Evolutionary conservation across 2,797 vertebrate genomes (phyloP), one percentile per base, ranked within the genome.

Genomic region (Danio choprae): DNA sequence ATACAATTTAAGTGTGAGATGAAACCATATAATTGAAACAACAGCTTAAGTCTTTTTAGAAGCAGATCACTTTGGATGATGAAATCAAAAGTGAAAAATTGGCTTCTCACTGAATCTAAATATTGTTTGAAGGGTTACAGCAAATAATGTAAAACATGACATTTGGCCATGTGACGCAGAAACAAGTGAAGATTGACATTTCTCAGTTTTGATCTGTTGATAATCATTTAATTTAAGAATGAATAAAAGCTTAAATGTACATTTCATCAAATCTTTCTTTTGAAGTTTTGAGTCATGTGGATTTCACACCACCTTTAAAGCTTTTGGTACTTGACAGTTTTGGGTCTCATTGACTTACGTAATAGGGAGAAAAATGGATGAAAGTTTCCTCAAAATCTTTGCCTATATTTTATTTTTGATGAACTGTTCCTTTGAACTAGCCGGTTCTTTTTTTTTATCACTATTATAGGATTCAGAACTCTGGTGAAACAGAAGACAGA

Each of bases 391-490:
- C 9, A 41, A 41, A 63, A 41, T 41, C 4, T 29, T 29, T 29
- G 29, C 29, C 29, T 29, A 29, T 29, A 29, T 29, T 29, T 29
- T 29, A 29, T 29, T 12, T 8, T 53, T 51, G 10, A 11, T 18
- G 11, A 40, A 70, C 48, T 40, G 12, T 40, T 53, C 10, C 13
- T 78, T 38, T 63, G 36, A 50, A 53, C n/a, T 63, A 18, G 38
- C 9, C 68, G 50, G 62, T 11, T 56, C 9, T 58, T 5, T 18
- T 9, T 58, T 5, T 18, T 9, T 58, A 41, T 43, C 36, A 1
- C 18, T 68, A 20, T 62, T 43, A 48, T 46, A 75, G 72, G 16
- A 40, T 65, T 22, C 53, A 67, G 43, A 12, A 51, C 3, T 56
- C 55, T 68, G 67, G 67, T 44, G 53, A 77, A n/a, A 40, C 41